phyloP scores from a whole-genome alignment of 1,140 invertebrate genomes.

The Whitmania pigra region DNA sequence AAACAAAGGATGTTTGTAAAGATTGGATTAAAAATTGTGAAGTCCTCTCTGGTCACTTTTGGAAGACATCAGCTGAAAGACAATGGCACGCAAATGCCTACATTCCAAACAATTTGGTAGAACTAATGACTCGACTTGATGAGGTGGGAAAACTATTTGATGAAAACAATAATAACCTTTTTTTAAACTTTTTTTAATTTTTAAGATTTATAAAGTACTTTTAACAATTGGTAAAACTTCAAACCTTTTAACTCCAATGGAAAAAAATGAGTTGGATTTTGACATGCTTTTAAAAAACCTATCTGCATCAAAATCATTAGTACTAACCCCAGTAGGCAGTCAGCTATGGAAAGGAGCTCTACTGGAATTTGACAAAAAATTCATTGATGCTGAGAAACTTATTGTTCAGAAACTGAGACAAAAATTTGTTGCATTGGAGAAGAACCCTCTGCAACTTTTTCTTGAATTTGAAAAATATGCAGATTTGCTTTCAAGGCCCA shows the following conservation, averaged over 20 bases:
- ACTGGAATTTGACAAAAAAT: background rate
- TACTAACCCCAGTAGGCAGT: background rate
- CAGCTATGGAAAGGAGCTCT: background rate
- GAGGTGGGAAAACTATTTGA: background rate
- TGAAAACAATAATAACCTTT: background rate
- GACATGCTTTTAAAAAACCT: background rate
- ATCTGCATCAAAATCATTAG: background rate
- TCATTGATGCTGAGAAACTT: background rate
- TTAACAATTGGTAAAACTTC: background rate
- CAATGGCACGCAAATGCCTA: background rate
- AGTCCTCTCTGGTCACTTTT: background rate
- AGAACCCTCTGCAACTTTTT: constrained; percentile 1
- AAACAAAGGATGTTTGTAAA: background rate
- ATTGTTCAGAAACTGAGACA: constrained; percentile 1
- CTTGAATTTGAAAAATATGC: background rate
- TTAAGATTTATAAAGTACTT: background rate
- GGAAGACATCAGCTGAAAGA: background rate
- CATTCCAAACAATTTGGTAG: background rate
- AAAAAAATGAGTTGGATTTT: background rate
- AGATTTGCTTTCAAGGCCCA: constrained; percentile 6
- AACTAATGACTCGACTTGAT: no score
- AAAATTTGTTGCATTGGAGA: background rate
- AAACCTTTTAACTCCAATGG: background rate
- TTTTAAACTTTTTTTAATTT: background rate
- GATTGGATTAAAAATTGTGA: constrained; percentile 11